These are phyloP conservation scores for Chiloscyllium punctatum DNA, from an alignment of 2,797 vertebrate genomes.

Conservation along the genomic window DNA sequence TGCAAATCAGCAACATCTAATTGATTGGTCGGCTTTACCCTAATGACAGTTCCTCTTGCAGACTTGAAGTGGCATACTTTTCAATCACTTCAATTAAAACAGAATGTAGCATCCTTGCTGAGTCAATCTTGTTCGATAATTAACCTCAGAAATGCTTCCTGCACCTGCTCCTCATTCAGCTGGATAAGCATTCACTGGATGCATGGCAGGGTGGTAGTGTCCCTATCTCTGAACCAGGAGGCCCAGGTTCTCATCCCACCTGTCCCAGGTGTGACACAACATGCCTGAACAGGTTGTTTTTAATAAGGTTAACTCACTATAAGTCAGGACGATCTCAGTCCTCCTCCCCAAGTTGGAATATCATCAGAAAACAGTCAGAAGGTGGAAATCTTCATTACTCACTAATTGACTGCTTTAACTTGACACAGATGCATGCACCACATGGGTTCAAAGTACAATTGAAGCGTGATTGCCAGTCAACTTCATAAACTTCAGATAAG, in stretches of 20 bases:
- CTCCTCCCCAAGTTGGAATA: background rate
- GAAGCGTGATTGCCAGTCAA: constrained; percentile 45
- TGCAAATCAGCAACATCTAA: background rate
- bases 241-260: too few relatives aligned
- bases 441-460: constrained; percentile 42
- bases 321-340: background rate
- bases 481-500: constrained; percentile 43
- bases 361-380: constrained; percentile 39
- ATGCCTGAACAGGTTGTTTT: too few relatives aligned
- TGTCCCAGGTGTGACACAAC: too few relatives aligned
- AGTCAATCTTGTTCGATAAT: background rate
- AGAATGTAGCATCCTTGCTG: background rate
- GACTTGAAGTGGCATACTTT: background rate
- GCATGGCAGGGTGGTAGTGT: too few relatives aligned
- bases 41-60: background rate
- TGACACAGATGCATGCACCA: constrained; percentile 41
- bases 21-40: background rate
- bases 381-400: constrained; percentile 41
- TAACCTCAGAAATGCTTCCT: background rate
- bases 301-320: too few relatives aligned
- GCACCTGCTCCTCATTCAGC: background rate
- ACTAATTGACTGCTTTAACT: constrained; percentile 45
- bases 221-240: too few relatives aligned
- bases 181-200: too few relatives aligned
- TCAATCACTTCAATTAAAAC: background rate